These are phyloP conservation scores for Lasioglossum lativentre DNA, from an alignment of 2,888 invertebrate genomes.

Conservation along the genomic window DNA sequence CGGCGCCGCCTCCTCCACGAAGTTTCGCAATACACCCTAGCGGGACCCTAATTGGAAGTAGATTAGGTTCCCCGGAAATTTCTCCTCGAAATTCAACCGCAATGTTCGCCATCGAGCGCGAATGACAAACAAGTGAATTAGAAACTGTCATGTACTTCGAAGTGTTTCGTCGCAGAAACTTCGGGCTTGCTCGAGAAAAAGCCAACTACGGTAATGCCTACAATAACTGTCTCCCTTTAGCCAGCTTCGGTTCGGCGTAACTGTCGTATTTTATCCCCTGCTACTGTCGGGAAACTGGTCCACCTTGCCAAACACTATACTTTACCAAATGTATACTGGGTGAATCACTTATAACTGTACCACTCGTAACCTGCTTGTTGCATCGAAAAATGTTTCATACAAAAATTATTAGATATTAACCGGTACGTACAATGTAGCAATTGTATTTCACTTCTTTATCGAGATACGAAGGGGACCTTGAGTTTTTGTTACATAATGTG, in stretches of 20 bases:
- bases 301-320: not conserved
- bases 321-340: too few relatives aligned
- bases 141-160: conserved; percentile 27
- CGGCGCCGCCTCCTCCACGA: conserved; percentile 20
- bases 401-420: too few relatives aligned
- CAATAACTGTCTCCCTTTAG: not conserved
- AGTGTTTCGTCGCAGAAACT: not conserved
- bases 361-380: too few relatives aligned
- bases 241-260: not conserved
- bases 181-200: not conserved
- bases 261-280: not conserved
- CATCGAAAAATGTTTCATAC: too few relatives aligned
- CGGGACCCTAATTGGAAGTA: conserved; percentile 57
- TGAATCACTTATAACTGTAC: too few relatives aligned
- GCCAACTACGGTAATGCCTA: not conserved
- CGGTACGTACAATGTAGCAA: too few relatives aligned
- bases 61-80: conserved; percentile 49
- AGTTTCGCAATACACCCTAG: conserved; percentile 31
- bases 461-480: too few relatives aligned
- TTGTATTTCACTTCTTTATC: too few relatives aligned
- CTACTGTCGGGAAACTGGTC: not conserved
- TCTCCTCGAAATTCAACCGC: conserved; percentile 31
- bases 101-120: conserved; percentile 21
- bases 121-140: conserved; percentile 59
- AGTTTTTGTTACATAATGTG: too few relatives aligned